Conservation (phyloP, 1,140 invertebrate species). For the Pogonomyrmex californicus region DNA sequence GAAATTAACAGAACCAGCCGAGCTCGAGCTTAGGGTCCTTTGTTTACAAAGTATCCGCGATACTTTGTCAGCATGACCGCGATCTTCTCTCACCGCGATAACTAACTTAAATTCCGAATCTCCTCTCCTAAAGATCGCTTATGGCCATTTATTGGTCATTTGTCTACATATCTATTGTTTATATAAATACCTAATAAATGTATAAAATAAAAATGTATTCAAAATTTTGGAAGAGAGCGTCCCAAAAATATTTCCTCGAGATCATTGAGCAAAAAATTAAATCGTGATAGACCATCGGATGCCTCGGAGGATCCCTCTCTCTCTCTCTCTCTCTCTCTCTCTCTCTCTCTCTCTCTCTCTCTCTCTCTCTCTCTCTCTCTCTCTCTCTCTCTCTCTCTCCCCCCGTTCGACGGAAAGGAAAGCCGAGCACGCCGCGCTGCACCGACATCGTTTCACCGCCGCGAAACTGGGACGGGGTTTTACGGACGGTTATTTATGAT, state of each 20-base stretch:
- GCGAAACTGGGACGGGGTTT: conserved; percentile 65
- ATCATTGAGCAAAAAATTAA: neutral
- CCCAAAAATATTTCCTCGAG: conserved; percentile 2
- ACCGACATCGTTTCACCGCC: conserved; percentile 54
- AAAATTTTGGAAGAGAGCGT: neutral
- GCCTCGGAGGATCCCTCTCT: too few relatives aligned
- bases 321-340: too few relatives aligned
- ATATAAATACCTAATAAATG: neutral
- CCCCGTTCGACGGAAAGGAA: conserved; percentile 38
- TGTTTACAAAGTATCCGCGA: too few relatives aligned
- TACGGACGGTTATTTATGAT: conserved; percentile 68
- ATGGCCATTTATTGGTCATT: too few relatives aligned
- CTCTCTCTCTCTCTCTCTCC: neutral
- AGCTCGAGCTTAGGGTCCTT: too few relatives aligned
- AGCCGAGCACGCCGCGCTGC: conserved; percentile 53
- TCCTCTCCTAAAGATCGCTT: too few relatives aligned
- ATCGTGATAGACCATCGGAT: conserved; percentile 30
- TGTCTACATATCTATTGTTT: neutral
- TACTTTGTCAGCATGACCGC: too few relatives aligned
- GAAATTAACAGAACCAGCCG: too few relatives aligned
- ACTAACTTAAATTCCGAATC: too few relatives aligned
- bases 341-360: too few relatives aligned
- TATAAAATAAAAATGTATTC: neutral
- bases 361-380: neutral
- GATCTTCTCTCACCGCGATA: too few relatives aligned